Percentiles rank a stretch among this genome's conserved stretches.
These are phyloP conservation scores for Phasianus colchicus DNA, from an alignment of 2,113 vertebrate genomes.

Conservation along the genomic window DNA sequence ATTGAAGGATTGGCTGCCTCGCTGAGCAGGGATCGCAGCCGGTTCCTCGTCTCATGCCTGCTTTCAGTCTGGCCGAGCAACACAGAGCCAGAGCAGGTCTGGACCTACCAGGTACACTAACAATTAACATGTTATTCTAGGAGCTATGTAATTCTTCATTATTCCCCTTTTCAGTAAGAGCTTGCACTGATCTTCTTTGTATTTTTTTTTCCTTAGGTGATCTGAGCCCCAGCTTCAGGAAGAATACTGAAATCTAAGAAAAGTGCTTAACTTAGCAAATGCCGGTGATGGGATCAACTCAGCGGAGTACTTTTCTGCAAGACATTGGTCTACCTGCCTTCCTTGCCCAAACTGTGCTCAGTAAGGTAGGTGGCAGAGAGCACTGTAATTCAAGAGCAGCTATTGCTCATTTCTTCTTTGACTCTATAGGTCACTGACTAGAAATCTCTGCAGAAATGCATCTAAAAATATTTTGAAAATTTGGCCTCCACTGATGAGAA, in stretches of 20 bases:
- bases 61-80: background rate
- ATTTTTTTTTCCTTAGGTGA: background rate
- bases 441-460: conserved; percentile 26
- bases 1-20: background rate
- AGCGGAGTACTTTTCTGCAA: background rate
- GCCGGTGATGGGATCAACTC: background rate
- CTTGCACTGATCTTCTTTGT: background rate
- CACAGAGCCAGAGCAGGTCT: background rate
- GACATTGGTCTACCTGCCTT: background rate
- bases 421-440: background rate
- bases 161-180: background rate
- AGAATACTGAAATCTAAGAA: background rate
- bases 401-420: conserved; percentile 22
- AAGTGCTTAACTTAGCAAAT: background rate
- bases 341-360: background rate
- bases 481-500: conserved; percentile 23
- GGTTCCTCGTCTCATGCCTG: background rate
- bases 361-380: background rate
- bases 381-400: background rate
- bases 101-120: background rate
- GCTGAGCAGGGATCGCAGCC: background rate
- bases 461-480: conserved; percentile 60
- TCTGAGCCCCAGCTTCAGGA: background rate
- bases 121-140: background rate
- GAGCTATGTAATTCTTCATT: background rate